phyloP scores from a whole-genome alignment of 2,113 vertebrate species.

The Danionella cerebrum region DNA sequence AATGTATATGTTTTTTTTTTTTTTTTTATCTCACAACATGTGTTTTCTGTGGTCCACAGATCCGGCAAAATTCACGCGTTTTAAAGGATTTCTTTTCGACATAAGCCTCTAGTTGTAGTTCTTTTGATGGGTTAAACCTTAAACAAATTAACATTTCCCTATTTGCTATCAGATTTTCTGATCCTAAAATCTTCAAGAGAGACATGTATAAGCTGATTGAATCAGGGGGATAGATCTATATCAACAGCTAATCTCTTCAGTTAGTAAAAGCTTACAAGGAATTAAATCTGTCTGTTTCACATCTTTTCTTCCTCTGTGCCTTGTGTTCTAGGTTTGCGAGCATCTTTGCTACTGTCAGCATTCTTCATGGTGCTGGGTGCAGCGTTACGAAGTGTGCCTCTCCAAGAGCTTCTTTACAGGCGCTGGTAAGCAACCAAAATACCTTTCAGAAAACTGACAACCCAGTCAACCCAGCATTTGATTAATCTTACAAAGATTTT shows the following conservation, averaged over 20 bases:
- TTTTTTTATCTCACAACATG: too few relatives aligned
- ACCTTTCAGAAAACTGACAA: too few relatives aligned
- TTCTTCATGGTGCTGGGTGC: slow-evolving; percentile 86
- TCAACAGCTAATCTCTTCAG: not conserved
- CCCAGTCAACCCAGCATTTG: too few relatives aligned
- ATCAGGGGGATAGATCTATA: not conserved
- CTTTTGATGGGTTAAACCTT: too few relatives aligned
- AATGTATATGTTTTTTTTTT: too few relatives aligned
- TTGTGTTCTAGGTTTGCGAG: slow-evolving; percentile 74
- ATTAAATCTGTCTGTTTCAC: not conserved
- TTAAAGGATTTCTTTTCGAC: too few relatives aligned
- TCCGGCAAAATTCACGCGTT: too few relatives aligned
- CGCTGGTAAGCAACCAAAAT: slow-evolving; percentile 67
- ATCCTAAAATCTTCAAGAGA: not conserved
- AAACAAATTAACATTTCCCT: too few relatives aligned
- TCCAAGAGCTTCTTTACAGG: slow-evolving; percentile 69
- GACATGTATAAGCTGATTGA: not conserved
- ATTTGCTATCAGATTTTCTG: not conserved
- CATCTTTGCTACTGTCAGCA: slow-evolving; percentile 81
- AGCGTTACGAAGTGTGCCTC: slow-evolving; percentile 75
- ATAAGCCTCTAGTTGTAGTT: too few relatives aligned
- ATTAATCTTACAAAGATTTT: too few relatives aligned
- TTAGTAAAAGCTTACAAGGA: not conserved
- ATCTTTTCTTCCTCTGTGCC: not conserved
- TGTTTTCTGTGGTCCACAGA: too few relatives aligned